Evolutionary conservation across 2,797 vertebrate species (phyloP).

Genomic region (Peromyscus eremicus): DNA sequence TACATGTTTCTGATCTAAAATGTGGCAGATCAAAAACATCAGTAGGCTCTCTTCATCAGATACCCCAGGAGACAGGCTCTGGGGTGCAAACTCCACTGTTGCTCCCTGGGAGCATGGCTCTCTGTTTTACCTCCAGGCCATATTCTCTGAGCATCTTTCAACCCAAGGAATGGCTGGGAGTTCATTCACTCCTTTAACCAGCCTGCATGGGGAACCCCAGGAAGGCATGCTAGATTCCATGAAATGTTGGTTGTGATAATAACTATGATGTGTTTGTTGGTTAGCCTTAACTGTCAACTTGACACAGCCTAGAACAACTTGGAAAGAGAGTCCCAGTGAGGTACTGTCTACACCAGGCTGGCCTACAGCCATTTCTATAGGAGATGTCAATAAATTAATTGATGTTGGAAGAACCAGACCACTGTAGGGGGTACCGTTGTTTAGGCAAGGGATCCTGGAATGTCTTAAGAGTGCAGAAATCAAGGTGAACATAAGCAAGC

Average conservation of each 20-base stretch:
- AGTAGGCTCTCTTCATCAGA: not conserved
- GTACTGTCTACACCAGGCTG: not conserved
- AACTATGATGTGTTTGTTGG: accelerated
- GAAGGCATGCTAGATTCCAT: not conserved
- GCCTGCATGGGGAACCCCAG: not conserved
- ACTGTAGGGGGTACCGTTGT: not conserved
- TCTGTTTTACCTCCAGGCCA: not conserved
- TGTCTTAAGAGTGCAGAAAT: not conserved
- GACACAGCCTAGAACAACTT: not conserved
- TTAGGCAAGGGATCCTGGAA: not conserved
- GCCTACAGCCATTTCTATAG: not conserved
- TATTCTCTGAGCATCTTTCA: not conserved
- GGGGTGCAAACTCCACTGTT: not conserved
- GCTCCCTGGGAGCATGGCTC: not conserved
- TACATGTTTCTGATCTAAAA: not conserved
- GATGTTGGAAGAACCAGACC: not conserved
- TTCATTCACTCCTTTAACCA: not conserved
- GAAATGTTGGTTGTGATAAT: too few relatives aligned
- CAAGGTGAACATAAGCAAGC: not conserved
- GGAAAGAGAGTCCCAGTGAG: not conserved
- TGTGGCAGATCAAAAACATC: not conserved
- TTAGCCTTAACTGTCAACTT: not conserved
- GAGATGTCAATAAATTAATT: not conserved
- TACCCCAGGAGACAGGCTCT: too few relatives aligned
- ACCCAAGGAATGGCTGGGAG: too few relatives aligned